phyloP scores from a whole-genome alignment of 2,797 vertebrate genomes.

The Linurgus olivaceus region DNA sequence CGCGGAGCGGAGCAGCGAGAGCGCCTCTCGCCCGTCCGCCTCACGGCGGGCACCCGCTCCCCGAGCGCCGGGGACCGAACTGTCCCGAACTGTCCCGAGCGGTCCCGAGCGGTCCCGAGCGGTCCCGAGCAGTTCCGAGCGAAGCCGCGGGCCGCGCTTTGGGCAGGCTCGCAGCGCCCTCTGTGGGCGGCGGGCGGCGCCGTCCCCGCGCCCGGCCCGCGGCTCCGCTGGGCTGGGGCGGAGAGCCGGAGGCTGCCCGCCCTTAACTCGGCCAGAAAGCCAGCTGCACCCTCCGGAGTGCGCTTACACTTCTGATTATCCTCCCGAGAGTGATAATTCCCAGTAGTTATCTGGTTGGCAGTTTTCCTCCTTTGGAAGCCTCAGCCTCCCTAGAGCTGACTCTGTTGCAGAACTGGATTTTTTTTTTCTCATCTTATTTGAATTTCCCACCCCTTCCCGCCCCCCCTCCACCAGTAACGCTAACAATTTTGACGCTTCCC shows the following conservation, averaged over 20 bases:
- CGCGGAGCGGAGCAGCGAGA: not conserved
- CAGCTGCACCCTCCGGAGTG: not conserved
- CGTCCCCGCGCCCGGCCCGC: not conserved
- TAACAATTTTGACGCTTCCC: not conserved
- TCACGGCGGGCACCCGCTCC: rapidly evolving
- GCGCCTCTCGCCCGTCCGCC: rapidly evolving
- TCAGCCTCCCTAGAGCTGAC: not conserved
- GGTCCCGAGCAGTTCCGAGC: not conserved
- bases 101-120: not conserved
- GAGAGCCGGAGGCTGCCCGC: not conserved
- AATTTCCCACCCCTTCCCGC: not conserved
- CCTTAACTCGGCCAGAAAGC: not conserved
- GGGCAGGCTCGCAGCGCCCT: slow-evolving; percentile 73
- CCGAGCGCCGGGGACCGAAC: not conserved
- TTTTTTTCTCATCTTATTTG: not conserved
- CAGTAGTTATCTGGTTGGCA: not conserved
- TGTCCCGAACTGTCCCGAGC: rapidly evolving
- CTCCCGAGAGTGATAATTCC: not conserved
- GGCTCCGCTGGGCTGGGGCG: not conserved
- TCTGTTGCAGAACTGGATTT: not conserved
- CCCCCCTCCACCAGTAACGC: not conserved
- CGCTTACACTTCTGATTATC: not conserved
- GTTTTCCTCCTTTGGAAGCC: not conserved
- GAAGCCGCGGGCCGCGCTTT: not conserved
- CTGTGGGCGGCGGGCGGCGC: slow-evolving; percentile 59